Conservation (phyloP, 1,140 invertebrate species). For the Condylostylus longicornis region DNA sequence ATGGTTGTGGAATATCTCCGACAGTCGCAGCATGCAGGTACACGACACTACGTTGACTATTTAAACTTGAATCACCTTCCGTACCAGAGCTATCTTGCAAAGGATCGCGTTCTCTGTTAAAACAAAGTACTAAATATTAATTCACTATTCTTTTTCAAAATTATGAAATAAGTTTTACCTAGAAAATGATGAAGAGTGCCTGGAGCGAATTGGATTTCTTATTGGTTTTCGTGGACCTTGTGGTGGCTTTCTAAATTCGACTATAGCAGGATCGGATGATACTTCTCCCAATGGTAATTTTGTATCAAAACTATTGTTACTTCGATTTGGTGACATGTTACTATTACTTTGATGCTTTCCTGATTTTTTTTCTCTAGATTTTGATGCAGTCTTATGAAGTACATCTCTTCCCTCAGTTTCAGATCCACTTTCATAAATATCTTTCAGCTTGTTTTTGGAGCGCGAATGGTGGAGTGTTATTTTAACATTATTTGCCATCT, state of each 20-base stretch:
- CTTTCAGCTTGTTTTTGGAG: slow-evolving; percentile 22
- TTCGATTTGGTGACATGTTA: no score
- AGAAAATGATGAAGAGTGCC: background rate
- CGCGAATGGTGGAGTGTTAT: slow-evolving; percentile 29
- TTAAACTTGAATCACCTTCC: slow-evolving; percentile 62
- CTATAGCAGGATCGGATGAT: background rate
- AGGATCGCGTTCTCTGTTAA: slow-evolving; percentile 27
- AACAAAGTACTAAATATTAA: no score
- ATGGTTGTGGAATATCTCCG: slow-evolving; percentile 31
- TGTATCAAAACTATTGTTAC: no score
- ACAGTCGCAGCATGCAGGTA: slow-evolving; percentile 64
- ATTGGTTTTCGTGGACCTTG: slow-evolving; percentile 7
- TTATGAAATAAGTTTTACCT: background rate
- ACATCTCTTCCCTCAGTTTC: slow-evolving; percentile 19
- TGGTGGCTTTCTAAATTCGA: slow-evolving; percentile 5
- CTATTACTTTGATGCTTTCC: background rate
- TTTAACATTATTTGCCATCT: no score
- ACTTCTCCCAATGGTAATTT: no score
- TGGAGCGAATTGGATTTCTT: background rate
- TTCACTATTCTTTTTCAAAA: background rate
- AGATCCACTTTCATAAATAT: slow-evolving; percentile 31
- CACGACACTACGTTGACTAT: slow-evolving; percentile 61
- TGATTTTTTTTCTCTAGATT: background rate
- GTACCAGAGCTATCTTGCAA: slow-evolving; percentile 48
- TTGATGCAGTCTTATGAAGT: slow-evolving; percentile 7